These are phyloP conservation scores for Seriola dumerili DNA, from an alignment of 2,113 vertebrate genomes.

Conservation along the genomic window DNA sequence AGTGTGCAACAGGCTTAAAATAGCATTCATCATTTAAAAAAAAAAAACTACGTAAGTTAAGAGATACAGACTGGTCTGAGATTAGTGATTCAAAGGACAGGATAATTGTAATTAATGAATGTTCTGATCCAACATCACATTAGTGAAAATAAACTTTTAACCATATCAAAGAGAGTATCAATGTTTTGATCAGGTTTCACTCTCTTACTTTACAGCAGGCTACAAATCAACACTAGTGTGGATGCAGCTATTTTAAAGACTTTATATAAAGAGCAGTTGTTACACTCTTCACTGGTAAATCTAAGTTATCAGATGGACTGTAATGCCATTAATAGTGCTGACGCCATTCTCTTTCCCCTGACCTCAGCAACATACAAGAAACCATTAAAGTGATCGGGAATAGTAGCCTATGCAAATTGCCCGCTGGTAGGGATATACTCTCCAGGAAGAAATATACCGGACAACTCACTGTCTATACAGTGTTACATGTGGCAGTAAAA, in stretches of 20 bases:
- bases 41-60: neutral
- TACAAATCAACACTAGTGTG: neutral
- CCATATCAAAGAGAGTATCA: neutral
- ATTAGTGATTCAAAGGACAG: neutral
- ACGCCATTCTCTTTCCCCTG: constrained; percentile 30
- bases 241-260: neutral
- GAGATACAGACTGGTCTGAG: neutral
- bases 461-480: neutral
- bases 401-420: constrained; percentile 48
- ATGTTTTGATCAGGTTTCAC: neutral
- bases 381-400: constrained; percentile 11
- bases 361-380: constrained; percentile 42
- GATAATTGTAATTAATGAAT: neutral
- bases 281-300: neutral
- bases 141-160: neutral
- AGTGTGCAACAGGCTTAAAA: constrained; percentile 27
- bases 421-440: constrained; percentile 22
- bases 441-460: constrained; percentile 27
- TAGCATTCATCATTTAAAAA: neutral
- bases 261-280: neutral
- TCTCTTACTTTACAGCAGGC: neutral
- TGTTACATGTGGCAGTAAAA: neutral
- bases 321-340: constrained; percentile 31
- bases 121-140: neutral
- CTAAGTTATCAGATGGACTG: constrained; percentile 28